These are phyloP conservation scores for Amphiprion clarkii DNA, from an alignment of 2,797 vertebrate genomes.

Conservation along the genomic window DNA sequence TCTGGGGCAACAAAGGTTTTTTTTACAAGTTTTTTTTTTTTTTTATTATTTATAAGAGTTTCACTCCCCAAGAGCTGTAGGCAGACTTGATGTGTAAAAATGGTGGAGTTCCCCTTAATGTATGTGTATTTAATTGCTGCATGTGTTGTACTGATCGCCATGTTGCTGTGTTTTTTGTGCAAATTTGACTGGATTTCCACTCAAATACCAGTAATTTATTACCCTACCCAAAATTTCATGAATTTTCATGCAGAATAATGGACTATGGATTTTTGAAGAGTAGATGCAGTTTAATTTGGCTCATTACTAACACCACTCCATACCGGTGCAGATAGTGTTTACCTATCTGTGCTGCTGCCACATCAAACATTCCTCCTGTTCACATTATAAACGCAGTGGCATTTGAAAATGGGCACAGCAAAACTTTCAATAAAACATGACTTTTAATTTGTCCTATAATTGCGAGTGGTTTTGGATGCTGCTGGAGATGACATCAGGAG, in stretches of 20 bases:
- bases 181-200: slow-evolving; percentile 21
- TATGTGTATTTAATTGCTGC: slow-evolving; percentile 1
- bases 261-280: slow-evolving; percentile 32
- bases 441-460: not conserved
- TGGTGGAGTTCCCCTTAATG: not conserved
- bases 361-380: slow-evolving; percentile 4
- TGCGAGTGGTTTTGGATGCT: not conserved
- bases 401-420: not conserved
- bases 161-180: slow-evolving; percentile 2
- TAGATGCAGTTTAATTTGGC: slow-evolving; percentile 6
- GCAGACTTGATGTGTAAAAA: not conserved
- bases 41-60: not conserved
- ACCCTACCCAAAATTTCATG: slow-evolving; percentile 4
- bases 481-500: not conserved
- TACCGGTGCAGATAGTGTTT: slow-evolving; percentile 18
- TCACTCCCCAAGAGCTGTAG: not conserved
- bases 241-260: slow-evolving; percentile 21
- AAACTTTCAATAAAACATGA: not conserved
- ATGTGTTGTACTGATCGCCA: not conserved
- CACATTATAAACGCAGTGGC: slow-evolving; percentile 3
- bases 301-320: not conserved
- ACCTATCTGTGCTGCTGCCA: not conserved
- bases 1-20: not conserved
- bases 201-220: not conserved
- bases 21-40: not conserved